Base-by-base conservation (phyloP, 2,888 invertebrate species). In the Aelia acuminata region DNA sequence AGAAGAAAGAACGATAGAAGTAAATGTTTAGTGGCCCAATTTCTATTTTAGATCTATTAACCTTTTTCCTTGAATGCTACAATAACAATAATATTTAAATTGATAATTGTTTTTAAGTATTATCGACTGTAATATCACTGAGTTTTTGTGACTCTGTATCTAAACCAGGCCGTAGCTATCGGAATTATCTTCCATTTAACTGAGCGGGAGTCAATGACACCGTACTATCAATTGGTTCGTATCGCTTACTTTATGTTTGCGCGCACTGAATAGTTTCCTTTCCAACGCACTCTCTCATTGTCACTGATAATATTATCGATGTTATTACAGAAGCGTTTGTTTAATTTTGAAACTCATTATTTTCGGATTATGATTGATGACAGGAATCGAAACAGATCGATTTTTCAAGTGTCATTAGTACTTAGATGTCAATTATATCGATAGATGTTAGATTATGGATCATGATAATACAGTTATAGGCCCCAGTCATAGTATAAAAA, bases 21-120 rank as follows among this genome's bases (percentile, higher is more conserved):
- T 57, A 63, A 31, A 63, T 63, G 63, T 63, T 63, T 63, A 63
- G 63, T 18, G 63, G 31, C 63, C 63, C 31, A 31, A 31, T 63
- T 57, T 63, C 63, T 63, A 18, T 63, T 63, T 63, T 63, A 63
- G 63, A 63, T 63, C 31, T 18, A 31, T 31, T 31, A 18, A 63
- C 57, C 31, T 63, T 31, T 31, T 35, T 31, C 63, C 26, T 26
- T n/a, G 2, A 26, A 57, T 13, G 11, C 31, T 13, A 31, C 5
- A 63, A 63, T 63, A 63, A 63, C 31, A 35, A 7, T 63, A 20
- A 35, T 5, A 31, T 26, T 63, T 26, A 57, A 57, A 63, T 31
- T 13, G 11, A 20, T 22, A 53, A n/a, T 13, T 18, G 31, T n/a
- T 10, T n/a, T 3, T n/a, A 18, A 35, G 1, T 18, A 63, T 31